Base-by-base conservation (phyloP, 2,888 invertebrate genomes). In the Stegophylla sp. region DNA sequence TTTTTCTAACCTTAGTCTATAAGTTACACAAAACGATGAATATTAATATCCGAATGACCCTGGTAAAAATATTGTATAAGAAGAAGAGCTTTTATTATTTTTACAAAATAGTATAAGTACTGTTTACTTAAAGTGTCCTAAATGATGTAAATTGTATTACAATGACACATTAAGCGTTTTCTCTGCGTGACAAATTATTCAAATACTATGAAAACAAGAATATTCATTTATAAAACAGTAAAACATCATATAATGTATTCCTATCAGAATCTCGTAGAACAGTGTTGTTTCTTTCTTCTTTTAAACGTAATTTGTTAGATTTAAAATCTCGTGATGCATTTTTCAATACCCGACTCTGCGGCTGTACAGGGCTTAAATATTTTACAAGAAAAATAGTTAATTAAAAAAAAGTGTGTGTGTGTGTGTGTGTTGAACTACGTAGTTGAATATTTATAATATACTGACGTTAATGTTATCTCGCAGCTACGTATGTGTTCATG, bases 41-140 rank as follows among this genome's bases (percentile, higher is more conserved):
- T 74, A 75, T 34, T 51, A 34, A 75, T 75, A 7, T 75, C 34
- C 51, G 17, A 20, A 64, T 23, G 63, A 51, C 74, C 74, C 20
- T 63, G 74, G 61, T 20, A 34, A 43, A 63, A 34, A 23, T 5
- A 51, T 63, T 41, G 34, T n/a, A n/a, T n/a, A n/a, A n/a, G n/a
- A 63, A 63, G 12, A 41, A 51, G 45, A 41, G 48, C 34, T 51
- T 75, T 41, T 63, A 43, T 71, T 23, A 43, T 20, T 23, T 34
- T 59, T 59, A 41, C 43, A 23, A 63, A 75, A 48, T 28, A 10
- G 9, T 51, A 12, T 45, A 17, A 34, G 63, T 34, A 51, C 17
- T 64, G 34, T 63, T 75, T 75, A 64, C 61, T 48, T 34, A 51
- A 74, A 74, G 20, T 41, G 51, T 74, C 51, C 20, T 15, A 20